Base-by-base conservation (phyloP, 2,797 vertebrate genomes). In the Oryzias sinensis region DNA sequence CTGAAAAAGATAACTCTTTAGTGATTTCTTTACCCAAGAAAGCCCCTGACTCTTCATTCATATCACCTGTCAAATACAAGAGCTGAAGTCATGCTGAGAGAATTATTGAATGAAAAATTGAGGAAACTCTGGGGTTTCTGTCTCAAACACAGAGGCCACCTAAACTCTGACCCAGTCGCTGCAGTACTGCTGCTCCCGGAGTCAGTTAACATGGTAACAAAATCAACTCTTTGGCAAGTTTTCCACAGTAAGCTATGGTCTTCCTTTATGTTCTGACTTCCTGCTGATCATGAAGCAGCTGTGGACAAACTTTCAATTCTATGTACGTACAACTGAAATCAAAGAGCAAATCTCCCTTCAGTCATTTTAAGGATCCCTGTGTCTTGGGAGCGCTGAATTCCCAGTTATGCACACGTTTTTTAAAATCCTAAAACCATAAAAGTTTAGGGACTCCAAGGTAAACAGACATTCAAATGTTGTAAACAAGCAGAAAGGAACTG, bases 1-100 rank as follows among this genome's bases (percentile, higher is more conserved):
- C 96, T 88, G 64, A 29, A 18, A 49, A 41, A 64, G 49, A 66
- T 37, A 13, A 13, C 9, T 11, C 33, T 37, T 37, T 37, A 11
- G 33, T 37, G 33, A 37, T 37, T 27, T 37, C 33, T 11, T 37
- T 37, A 37, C 11, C 33, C 33, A 37, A 9, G 33, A 37, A 37
- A 37, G 9, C 11, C 9, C 33, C 33, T 2, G 9, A 37, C 33
- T 37, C 33, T 37, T 37, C 33, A 37, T 9, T 37, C 33, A 13
- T 9, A 9, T 37, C 33, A 37, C 33, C 33, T 37, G 8, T 37
- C 33, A 37, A 9, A 37, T 11, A 11, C 33, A 37, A 3, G 33
- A 37, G 33, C 9, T 37, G 33, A 37, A 37, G 33, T 9, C 33
- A 37, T 37, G 33, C 9, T 37, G 33, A 37, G 33, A 3, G 33